Base-by-base conservation (phyloP, 2,888 invertebrate species). In the Cosmia trapezina region DNA sequence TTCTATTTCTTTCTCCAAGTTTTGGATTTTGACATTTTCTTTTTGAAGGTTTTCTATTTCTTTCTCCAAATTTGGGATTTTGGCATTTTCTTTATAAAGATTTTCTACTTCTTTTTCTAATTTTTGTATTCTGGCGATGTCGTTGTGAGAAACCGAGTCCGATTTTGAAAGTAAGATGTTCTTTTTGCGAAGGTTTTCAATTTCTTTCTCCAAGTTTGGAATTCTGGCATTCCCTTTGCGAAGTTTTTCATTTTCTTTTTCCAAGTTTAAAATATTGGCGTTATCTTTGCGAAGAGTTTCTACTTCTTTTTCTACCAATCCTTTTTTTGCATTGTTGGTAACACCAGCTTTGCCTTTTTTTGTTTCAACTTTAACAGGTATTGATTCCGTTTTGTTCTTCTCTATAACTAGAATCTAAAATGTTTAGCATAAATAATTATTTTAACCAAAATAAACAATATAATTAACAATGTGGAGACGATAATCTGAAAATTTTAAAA, bases 181-280 rank as follows among this genome's bases (percentile, higher is more conserved):
- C 28, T 81, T 65, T 64, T 64, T 53, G 8, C 65, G 56, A 45
- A 78, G 70, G 19, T 33, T 62, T 59, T 76, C 81, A 62, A 70
- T 70, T 76, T 81, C 81, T 45, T 69, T 81, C 41, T 81, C 76
- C 61, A 78, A 69, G 11, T n/a, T 54, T 17, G 47, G n/a, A n/a
- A 78, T 75, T 61, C 33, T 68, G 6, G 51, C 22, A 49, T 92
- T 83, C 71, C 92, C 86, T 66, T 86, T 88, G 45, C 83, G 76
- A 19, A 91, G 75, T 54, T 33, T 62, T 33, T 89, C 83, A 77
- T 89, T 90, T 85, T 92, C 89, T 77, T 88, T 90, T 56, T 57
- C 61, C 17, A 80, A 72, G 37, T 54, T 63, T 41, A 37, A n/a
- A 19, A 65, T 33, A 22, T 49, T 78, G 9, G 33, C 14, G 0